phyloP scores from a whole-genome alignment of 2,113 vertebrate species.

The Dromiciops gliroides region DNA sequence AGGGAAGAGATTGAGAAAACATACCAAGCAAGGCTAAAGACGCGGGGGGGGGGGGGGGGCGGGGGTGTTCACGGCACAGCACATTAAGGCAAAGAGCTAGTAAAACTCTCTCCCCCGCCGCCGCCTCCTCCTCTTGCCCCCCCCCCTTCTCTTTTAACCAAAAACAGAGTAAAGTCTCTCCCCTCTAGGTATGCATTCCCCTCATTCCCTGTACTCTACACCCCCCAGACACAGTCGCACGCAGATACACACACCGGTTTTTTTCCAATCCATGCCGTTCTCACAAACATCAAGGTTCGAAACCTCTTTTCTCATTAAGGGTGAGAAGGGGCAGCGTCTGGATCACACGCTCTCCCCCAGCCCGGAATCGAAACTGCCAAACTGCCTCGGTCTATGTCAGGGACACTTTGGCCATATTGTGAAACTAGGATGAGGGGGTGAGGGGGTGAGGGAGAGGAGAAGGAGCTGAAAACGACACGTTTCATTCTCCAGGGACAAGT shows the following conservation, averaged over 20 bases:
- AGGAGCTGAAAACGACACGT: not conserved
- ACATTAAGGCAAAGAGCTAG: not conserved
- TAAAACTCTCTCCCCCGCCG: slow-evolving; percentile 22
- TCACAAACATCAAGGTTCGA: not conserved
- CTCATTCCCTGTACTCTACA: not conserved
- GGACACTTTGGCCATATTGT: slow-evolving; percentile 75
- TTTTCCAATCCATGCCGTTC: not conserved
- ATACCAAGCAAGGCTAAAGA: slow-evolving; percentile 32
- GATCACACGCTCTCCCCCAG: slow-evolving; percentile 57
- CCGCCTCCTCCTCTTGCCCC: not conserved
- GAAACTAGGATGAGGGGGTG: not conserved
- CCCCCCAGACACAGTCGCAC: too few species aligned
- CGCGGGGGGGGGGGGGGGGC: not conserved
- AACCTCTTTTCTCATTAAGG: not conserved
- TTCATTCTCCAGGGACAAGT: slow-evolving; percentile 12
- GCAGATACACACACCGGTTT: not conserved
- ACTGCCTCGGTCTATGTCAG: slow-evolving; percentile 48
- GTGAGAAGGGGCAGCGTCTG: not conserved
- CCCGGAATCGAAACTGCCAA: slow-evolving; percentile 75
- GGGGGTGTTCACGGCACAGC: not conserved
- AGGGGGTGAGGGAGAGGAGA: not conserved
- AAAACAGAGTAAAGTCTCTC: not conserved
- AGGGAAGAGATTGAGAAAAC: slow-evolving; percentile 53
- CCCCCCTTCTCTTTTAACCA: not conserved
- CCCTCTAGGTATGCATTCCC: not conserved